Percentiles rank a stretch among this genome's conserved stretches.
These are phyloP conservation scores for Hyalella azteca DNA, from an alignment of 2,888 invertebrate genomes.

Conservation along the genomic window DNA sequence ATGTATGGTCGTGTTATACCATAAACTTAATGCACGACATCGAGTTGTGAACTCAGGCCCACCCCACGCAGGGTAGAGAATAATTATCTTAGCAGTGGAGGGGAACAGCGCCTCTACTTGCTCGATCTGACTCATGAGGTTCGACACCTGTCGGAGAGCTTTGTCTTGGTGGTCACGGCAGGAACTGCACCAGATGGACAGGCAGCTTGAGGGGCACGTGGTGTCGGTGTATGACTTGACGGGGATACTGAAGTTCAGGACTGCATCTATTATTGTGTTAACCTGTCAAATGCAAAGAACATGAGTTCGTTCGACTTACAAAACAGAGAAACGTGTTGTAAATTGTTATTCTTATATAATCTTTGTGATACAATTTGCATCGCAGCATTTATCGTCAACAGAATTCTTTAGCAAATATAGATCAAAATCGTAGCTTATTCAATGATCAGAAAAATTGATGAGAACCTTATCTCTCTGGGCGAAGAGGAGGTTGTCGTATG, in stretches of 20 bases:
- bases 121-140: constrained; percentile 75
- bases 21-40: constrained; percentile 83
- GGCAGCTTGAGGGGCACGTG: constrained; percentile 68
- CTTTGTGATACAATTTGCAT: too few relatives aligned
- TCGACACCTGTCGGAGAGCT: constrained; percentile 77
- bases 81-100: constrained; percentile 79
- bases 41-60: constrained; percentile 72
- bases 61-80: constrained; percentile 74
- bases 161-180: constrained; percentile 76
- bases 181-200: constrained; percentile 74
- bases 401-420: too few relatives aligned
- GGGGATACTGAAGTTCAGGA: not conserved
- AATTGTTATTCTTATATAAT: too few relatives aligned
- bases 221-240: not conserved
- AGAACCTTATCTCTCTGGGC: constrained; percentile 76
- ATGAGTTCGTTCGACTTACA: too few relatives aligned
- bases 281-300: not conserved
- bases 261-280: not conserved
- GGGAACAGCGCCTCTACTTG: constrained; percentile 82
- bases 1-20: constrained; percentile 88
- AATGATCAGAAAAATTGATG: too few relatives aligned
- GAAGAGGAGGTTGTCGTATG: constrained; percentile 79
- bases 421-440: too few relatives aligned
- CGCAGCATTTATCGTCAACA: too few relatives aligned
- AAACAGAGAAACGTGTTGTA: not conserved